Conservation (phyloP, 2,113 vertebrate species). For the Uria lomvia region DNA sequence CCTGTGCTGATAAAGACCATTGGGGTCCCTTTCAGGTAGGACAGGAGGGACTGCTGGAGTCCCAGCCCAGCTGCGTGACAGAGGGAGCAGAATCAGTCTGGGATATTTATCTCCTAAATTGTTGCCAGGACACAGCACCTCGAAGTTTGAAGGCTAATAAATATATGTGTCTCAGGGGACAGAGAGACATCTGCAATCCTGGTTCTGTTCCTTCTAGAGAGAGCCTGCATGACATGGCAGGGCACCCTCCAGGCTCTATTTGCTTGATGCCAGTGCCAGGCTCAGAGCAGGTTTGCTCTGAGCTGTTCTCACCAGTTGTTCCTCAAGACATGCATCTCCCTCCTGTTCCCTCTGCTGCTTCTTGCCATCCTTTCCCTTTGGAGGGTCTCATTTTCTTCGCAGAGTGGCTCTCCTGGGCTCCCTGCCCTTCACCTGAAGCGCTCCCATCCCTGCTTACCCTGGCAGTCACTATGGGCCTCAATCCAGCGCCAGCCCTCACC, state of each 20-base stretch:
- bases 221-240: background rate
- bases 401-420: background rate
- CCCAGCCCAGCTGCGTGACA: background rate
- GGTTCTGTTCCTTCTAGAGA: background rate
- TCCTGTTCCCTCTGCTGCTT: background rate
- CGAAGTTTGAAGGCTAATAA: background rate
- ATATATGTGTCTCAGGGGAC: background rate
- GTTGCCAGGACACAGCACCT: background rate
- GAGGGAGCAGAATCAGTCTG: background rate
- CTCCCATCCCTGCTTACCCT: background rate
- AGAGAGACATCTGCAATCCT: background rate
- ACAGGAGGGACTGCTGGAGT: background rate
- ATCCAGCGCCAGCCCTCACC: background rate
- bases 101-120: background rate
- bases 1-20: background rate
- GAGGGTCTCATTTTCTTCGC: background rate
- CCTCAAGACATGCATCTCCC: background rate
- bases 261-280: background rate
- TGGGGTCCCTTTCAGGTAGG: background rate
- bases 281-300: background rate
- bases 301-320: background rate
- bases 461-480: background rate
- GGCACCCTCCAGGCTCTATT: background rate
- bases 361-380: background rate
- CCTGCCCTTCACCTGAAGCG: fast-evolving